A percentile compares a stretch with the other conserved stretches of the same genome.
phyloP scores from a whole-genome alignment of 2,797 vertebrate genomes.

The Sebastiscus tertius region DNA sequence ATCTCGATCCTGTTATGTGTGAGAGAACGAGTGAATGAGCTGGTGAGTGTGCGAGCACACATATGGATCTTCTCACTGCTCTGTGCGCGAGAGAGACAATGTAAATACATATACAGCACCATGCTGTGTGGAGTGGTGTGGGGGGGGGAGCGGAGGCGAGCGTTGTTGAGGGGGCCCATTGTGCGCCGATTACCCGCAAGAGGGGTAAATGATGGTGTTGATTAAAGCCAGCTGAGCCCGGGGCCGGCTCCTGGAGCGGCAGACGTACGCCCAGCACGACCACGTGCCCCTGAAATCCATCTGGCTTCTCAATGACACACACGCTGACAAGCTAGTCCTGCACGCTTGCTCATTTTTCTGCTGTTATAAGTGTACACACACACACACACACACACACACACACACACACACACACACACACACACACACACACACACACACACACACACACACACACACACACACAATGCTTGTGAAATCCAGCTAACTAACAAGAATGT shows the following conservation, averaged over 20 bases:
- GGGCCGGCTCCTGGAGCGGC: slow-evolving; percentile 40
- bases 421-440: too few species aligned
- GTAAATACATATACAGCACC: slow-evolving; percentile 39
- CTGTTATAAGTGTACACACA: slow-evolving; percentile 11
- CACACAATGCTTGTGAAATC: slow-evolving; percentile 23
- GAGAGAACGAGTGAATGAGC: background rate
- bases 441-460: too few species aligned
- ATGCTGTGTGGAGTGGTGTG: slow-evolving; percentile 32
- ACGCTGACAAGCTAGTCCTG: slow-evolving; percentile 8
- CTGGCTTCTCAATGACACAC: slow-evolving; percentile 49
- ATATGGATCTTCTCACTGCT: background rate
- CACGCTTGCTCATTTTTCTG: slow-evolving; percentile 22
- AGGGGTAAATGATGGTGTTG: slow-evolving; percentile 66
- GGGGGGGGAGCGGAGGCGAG: slow-evolving; percentile 16
- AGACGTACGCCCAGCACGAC: slow-evolving; percentile 31
- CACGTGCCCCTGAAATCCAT: slow-evolving; percentile 66
- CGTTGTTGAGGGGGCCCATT: slow-evolving; percentile 65
- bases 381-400: slow-evolving; percentile 9
- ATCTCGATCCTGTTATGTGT: background rate
- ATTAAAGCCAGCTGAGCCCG: slow-evolving; percentile 80
- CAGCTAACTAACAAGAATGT: slow-evolving; percentile 17
- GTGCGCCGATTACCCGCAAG: slow-evolving; percentile 58
- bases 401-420: background rate
- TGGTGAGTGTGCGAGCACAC: background rate
- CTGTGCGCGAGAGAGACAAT: slow-evolving; percentile 29